Evolutionary conservation across 1,140 invertebrate genomes (phyloP), one percentile per base, ranked within the genome.

Genomic region (Cheumatopsyche charites): DNA sequence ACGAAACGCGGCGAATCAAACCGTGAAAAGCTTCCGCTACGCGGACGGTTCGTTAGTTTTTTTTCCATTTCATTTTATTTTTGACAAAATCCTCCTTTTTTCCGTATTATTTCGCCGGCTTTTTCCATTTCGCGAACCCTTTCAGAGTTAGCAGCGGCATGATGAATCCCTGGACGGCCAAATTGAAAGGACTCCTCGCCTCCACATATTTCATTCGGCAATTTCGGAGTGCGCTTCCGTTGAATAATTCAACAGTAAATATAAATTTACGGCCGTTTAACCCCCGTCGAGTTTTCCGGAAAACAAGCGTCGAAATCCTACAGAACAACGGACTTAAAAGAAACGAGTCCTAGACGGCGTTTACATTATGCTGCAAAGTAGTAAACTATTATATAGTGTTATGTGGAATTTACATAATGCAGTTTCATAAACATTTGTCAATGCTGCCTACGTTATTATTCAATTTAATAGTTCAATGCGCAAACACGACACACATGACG

Each of bases 1-100:
- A 82, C 80, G 19, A 85, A 82, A 29, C 79, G 81, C 45, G 84
- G 85, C 74, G 85, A 84, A 7, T 49, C 83, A 86, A 66, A 85
- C 85, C 76, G 77, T 86, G 47, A 78, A 36, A 36, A 36, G 29
- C 29, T 36, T 36, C 29, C 29, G 29, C 29, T 36, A 36, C 29
- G 29, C 9, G 29, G 29, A 36, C 29, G 29, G 29, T 36, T 36
- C 29, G 29, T 36, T 36, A 36, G 29, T 36, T 36, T 36, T 36
- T 36, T 36, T 36, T 36, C 29, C 3, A 9, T 9, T 9, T 3
- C 29, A 9, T 36, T 36, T 36, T 4, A 4, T 36, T 36, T 36
- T 9, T 36, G 3, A 3, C 29, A 47, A 47, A 67, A 67, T 36
- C 29, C 58, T 73, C 69, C 71, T 66, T 66, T 19, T 66, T 36